Conservation (phyloP, 2,797 vertebrate genomes). For the Acridotheres tristis region DNA sequence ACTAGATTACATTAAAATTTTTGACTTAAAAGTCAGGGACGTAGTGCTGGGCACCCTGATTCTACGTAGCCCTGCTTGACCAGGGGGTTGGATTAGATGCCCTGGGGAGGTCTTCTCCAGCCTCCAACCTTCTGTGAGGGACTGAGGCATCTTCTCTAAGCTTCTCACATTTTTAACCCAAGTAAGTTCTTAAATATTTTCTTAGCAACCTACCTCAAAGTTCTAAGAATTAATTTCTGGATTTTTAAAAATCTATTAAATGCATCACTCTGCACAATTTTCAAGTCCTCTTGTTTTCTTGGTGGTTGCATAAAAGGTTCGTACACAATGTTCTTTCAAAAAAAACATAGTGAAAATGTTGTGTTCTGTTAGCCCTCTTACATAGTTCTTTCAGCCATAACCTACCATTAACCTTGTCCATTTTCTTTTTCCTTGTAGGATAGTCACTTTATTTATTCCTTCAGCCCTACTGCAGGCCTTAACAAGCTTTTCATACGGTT, state of each 20-base stretch:
- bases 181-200: neutral
- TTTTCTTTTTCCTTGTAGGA: slow-evolving; percentile 79
- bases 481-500: slow-evolving; percentile 95
- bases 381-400: neutral
- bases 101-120: neutral
- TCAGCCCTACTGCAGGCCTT: slow-evolving; percentile 87
- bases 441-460: slow-evolving; percentile 98
- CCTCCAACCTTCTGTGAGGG: neutral
- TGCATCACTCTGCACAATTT: neutral
- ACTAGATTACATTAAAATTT: neutral
- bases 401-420: neutral
- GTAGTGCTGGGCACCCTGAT: neutral
- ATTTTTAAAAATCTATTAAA: neutral
- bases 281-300: neutral
- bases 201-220: neutral
- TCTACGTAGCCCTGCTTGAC: neutral
- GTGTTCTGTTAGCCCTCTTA: neutral
- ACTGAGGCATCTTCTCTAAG: neutral
- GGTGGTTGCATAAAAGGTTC: neutral
- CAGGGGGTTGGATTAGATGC: neutral
- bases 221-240: neutral
- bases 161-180: neutral
- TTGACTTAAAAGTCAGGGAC: neutral
- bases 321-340: neutral
- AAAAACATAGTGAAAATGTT: neutral